phyloP scores from a whole-genome alignment of 2,888 invertebrate genomes.

The Heliconius cydno region DNA sequence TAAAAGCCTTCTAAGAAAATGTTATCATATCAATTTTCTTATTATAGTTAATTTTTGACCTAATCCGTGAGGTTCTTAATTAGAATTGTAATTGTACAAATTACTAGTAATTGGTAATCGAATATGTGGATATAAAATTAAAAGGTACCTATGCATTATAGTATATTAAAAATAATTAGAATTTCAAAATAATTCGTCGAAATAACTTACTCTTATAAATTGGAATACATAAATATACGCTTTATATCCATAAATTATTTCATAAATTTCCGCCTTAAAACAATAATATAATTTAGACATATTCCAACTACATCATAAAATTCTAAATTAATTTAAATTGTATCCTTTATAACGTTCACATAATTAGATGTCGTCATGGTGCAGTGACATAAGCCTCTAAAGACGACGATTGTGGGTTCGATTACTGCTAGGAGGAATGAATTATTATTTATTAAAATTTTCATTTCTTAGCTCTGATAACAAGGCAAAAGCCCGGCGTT shows the following conservation, averaged over 20 bases:
- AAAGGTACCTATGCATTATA: background rate
- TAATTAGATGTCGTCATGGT: no score
- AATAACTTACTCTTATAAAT: background rate
- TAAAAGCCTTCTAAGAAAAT: background rate
- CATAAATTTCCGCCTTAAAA: background rate
- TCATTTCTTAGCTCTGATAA: no score
- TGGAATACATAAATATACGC: background rate
- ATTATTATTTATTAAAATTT: no score
- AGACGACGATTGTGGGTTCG: no score
- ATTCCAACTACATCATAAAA: background rate
- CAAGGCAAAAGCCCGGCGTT: no score
- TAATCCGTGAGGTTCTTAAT: background rate
- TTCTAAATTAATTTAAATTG: background rate
- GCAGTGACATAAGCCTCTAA: no score
- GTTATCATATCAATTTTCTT: constrained; percentile 7
- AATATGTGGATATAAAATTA: background rate
- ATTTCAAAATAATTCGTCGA: background rate
- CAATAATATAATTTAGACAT: background rate
- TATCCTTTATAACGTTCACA: background rate
- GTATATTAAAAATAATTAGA: background rate
- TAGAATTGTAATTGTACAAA: background rate
- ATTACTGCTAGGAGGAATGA: no score
- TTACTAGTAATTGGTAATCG: background rate
- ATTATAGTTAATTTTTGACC: background rate
- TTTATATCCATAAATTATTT: no score